phyloP scores from a whole-genome alignment of 2,888 invertebrate genomes.

The Diarsia brunnea region DNA sequence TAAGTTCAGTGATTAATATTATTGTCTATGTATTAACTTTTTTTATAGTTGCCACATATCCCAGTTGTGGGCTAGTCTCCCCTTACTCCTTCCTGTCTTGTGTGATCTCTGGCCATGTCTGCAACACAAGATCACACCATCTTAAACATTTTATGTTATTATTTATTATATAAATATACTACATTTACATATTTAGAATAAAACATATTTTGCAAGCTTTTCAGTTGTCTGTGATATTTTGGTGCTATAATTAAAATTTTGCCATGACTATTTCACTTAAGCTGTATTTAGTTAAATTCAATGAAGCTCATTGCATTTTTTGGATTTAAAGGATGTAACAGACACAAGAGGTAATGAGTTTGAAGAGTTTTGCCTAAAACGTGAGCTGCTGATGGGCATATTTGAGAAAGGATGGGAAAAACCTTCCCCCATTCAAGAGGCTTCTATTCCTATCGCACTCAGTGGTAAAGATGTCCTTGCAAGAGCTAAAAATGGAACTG shows the following conservation, averaged over 20 bases:
- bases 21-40: neutral
- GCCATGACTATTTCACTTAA: neutral
- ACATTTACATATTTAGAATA: neutral
- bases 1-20: neutral
- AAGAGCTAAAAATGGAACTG: slow-evolving; percentile 99
- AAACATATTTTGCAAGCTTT: neutral
- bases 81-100: neutral
- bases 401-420: slow-evolving; percentile 99
- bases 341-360: slow-evolving; percentile 99
- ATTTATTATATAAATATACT: neutral
- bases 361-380: slow-evolving; percentile 99
- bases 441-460: slow-evolving; percentile 99
- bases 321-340: slow-evolving; percentile 96
- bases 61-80: neutral
- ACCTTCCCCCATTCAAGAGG: slow-evolving; percentile 99
- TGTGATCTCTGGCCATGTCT: neutral
- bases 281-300: neutral
- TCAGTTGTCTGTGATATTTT: neutral
- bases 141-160: neutral
- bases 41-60: neutral
- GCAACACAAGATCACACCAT: neutral
- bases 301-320: slow-evolving; percentile 30
- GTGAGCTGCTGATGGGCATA: slow-evolving; percentile 99
- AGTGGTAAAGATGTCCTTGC: slow-evolving; percentile 99
- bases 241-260: neutral